Conservation (phyloP, 2,113 vertebrate genomes). For the Casuarius casuarius region DNA sequence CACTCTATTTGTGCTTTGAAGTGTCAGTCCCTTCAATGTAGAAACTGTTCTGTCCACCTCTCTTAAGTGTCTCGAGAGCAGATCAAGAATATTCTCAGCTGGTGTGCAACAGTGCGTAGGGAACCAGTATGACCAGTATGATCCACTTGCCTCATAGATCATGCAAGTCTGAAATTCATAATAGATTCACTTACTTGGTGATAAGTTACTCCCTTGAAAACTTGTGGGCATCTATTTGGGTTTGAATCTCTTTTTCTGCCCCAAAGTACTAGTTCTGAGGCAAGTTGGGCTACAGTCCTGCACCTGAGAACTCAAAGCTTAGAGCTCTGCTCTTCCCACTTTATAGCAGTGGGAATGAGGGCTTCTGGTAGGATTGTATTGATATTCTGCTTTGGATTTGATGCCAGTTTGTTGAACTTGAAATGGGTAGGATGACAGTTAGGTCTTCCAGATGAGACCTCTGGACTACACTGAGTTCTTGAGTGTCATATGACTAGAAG, state of each 20-base stretch:
- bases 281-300: background rate
- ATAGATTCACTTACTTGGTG: background rate
- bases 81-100: background rate
- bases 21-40: rapidly evolving
- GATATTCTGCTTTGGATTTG: background rate
- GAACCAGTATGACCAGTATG: background rate
- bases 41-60: background rate
- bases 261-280: background rate
- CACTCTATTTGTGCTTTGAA: background rate
- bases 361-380: background rate
- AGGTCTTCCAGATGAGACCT: background rate
- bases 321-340: background rate
- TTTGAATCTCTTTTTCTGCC: background rate
- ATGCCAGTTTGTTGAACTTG: background rate
- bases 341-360: background rate
- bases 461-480: background rate
- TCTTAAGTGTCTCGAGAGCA: background rate
- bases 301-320: background rate
- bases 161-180: background rate
- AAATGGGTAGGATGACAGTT: background rate
- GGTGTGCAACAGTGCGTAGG: background rate
- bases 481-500: background rate
- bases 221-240: background rate
- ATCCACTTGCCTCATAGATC: background rate
- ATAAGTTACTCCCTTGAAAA: background rate